These are phyloP conservation scores for Drosophila funebris DNA, from an alignment of 1,140 invertebrate genomes.

Conservation along the genomic window DNA sequence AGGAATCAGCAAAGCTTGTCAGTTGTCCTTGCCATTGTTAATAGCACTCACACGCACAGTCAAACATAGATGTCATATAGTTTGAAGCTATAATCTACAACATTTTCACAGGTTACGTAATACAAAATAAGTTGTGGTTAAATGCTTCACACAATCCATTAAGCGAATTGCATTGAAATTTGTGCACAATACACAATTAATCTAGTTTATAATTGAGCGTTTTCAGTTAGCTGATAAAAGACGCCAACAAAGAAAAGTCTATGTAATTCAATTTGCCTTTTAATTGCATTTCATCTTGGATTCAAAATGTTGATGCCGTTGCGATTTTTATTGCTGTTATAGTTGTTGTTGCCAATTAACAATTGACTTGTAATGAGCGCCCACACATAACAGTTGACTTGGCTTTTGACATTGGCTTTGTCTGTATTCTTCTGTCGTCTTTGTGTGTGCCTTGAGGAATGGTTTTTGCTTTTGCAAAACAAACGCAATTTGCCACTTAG, in stretches of 20 bases:
- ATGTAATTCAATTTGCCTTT: slow-evolving; percentile 67
- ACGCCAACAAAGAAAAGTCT: slow-evolving; percentile 25
- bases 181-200: slow-evolving; percentile 44
- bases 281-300: slow-evolving; percentile 62
- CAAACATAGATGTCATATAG: neutral
- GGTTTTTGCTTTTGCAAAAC: slow-evolving; percentile 30
- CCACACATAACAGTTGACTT: slow-evolving; percentile 25
- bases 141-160: slow-evolving; percentile 6
- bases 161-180: slow-evolving; percentile 15
- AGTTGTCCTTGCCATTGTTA: slow-evolving; percentile 26
- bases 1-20: slow-evolving; percentile 14
- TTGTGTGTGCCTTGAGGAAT: slow-evolving; percentile 13
- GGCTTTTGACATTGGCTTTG: slow-evolving; percentile 27
- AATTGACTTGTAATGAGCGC: slow-evolving; percentile 70
- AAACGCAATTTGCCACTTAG: slow-evolving; percentile 51
- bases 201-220: slow-evolving; percentile 46
- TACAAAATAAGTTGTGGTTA: slow-evolving; percentile 21
- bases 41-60: neutral
- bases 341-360: slow-evolving; percentile 61
- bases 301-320: slow-evolving; percentile 8
- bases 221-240: slow-evolving; percentile 1
- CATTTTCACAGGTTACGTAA: slow-evolving; percentile 21
- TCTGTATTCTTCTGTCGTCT: neutral
- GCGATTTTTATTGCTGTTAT: neutral
- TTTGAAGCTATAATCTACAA: slow-evolving; percentile 4